Evolutionary conservation across 2,888 invertebrate genomes (phyloP), one percentile per base, ranked within the genome.

Genomic region (Chironomus riparius): DNA sequence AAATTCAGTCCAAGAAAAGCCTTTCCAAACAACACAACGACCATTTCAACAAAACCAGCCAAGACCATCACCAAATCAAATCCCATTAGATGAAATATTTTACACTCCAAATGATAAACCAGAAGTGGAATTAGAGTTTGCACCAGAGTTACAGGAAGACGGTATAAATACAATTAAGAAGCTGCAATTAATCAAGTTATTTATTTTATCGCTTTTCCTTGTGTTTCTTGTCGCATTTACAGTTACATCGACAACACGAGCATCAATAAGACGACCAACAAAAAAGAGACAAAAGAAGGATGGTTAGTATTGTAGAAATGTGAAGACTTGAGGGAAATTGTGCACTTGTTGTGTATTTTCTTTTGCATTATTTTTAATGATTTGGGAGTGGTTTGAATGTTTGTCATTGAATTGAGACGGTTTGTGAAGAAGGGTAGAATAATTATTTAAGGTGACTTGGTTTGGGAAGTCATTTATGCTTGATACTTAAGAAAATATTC

Each of bases 181-280:
- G 10, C 38, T 38, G 38, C 10, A 10, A 38, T 4, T 47, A 38
- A 38, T 68, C 13, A 38, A 38, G 4, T 65, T 22, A 24, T 62
- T 12, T 12, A 2, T 24, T 22, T 65, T 4, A 13, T 48, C 50
- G 4, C 47, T 71, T 21, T 70, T 70, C 22, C 69, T 69, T 28
- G 48, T 48, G 1, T 70, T 22, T 28, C 24, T 10, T 61, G 18
- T 28, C 18, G 21, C 22, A 65, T 38, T 38, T 13, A 65, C 74
- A 74, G 68, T 28, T 1, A 15, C 74, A 13, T 18, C 62, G 48
- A 74, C 74, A 47, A 74, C 74, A 5, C 38, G 74, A 74, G 74
- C 74, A 47, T 47, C 74, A 65, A 24, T 74, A 47, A 18, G 15
- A 68, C 65, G 13, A 15, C 72, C 72, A 13, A 38, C 24, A 47